Evolutionary conservation across 1,140 invertebrate species (phyloP).

Genomic region (Drosophila neocordata): DNA sequence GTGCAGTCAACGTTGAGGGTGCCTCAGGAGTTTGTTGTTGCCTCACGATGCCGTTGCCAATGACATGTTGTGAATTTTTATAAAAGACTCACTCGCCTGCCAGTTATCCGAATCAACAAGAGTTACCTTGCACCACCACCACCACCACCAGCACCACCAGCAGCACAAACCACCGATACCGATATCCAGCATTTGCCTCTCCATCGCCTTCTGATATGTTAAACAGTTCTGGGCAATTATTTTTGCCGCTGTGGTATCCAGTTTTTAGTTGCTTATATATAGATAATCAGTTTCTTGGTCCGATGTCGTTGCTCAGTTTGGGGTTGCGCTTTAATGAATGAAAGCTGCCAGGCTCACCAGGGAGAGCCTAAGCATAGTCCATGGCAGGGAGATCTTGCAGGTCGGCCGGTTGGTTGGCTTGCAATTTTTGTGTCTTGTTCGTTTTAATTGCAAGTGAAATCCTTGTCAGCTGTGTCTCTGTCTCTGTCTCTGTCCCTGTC

Average conservation of each 20-base stretch:
- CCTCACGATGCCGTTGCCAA: slow-evolving; percentile 57
- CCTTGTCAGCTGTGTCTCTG: slow-evolving; percentile 65
- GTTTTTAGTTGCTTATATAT: slow-evolving; percentile 77
- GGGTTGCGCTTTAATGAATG: slow-evolving; percentile 75
- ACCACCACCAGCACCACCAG: background rate
- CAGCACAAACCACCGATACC: background rate
- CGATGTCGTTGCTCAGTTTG: slow-evolving; percentile 67
- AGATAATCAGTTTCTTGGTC: slow-evolving; percentile 77
- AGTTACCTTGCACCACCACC: background rate
- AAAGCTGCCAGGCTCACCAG: slow-evolving; percentile 46
- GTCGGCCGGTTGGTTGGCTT: background rate
- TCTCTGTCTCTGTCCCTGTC: slow-evolving; percentile 16
- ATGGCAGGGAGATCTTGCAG: background rate
- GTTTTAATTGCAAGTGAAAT: slow-evolving; percentile 81
- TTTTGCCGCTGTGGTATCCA: slow-evolving; percentile 50
- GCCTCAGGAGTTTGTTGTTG: slow-evolving; percentile 36
- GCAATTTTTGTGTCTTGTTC: slow-evolving; percentile 78
- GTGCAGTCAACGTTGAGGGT: slow-evolving; percentile 68
- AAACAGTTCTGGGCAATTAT: slow-evolving; percentile 81
- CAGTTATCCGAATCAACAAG: slow-evolving; percentile 9
- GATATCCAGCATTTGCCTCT: background rate
- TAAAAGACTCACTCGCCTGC: slow-evolving; percentile 73
- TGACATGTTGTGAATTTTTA: slow-evolving; percentile 81
- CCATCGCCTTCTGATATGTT: slow-evolving; percentile 63
- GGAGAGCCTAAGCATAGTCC: too few species aligned